Evolutionary conservation across 2,797 vertebrate genomes (phyloP).

Genomic region (Mus caroli): DNA sequence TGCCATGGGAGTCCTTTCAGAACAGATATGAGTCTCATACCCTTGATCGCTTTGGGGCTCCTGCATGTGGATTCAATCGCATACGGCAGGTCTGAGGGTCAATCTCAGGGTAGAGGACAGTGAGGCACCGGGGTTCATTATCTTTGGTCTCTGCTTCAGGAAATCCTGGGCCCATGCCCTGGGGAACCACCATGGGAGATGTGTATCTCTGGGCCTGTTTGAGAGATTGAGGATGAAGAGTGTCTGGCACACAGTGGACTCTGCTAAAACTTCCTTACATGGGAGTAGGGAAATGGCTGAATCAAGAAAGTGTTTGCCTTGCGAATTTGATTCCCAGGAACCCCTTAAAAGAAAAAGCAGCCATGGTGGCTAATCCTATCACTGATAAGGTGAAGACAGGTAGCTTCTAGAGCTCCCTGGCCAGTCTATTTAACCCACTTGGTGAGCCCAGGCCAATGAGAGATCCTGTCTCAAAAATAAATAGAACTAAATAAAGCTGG

Average conservation of each 20-base stretch:
- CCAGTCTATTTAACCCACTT: not conserved
- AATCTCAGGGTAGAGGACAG: not conserved
- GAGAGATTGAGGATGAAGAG: not conserved
- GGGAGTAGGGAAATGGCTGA: not conserved
- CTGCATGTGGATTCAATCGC: not conserved
- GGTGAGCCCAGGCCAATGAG: not conserved
- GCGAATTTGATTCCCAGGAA: not conserved
- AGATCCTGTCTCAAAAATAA: not conserved
- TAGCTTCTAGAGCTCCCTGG: not conserved
- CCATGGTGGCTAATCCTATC: not conserved
- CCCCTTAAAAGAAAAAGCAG: not conserved
- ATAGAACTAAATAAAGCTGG: not conserved
- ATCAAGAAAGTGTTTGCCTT: not conserved
- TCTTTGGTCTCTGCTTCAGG: not conserved
- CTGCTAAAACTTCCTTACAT: not conserved
- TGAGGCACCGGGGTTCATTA: too few species aligned
- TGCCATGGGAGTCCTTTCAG: not conserved
- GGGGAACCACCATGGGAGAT: too few species aligned
- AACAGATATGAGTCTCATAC: too few species aligned
- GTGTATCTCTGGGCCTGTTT: not conserved
- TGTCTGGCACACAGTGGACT: accelerated
- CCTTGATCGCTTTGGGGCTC: not conserved
- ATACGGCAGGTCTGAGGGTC: not conserved
- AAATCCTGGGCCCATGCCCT: not conserved
- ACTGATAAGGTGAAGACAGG: too few species aligned